A percentile compares a stretch with the other conserved stretches of the same genome.
Conservation (phyloP, 2,797 vertebrate species). For the Oreortyx pictus region DNA sequence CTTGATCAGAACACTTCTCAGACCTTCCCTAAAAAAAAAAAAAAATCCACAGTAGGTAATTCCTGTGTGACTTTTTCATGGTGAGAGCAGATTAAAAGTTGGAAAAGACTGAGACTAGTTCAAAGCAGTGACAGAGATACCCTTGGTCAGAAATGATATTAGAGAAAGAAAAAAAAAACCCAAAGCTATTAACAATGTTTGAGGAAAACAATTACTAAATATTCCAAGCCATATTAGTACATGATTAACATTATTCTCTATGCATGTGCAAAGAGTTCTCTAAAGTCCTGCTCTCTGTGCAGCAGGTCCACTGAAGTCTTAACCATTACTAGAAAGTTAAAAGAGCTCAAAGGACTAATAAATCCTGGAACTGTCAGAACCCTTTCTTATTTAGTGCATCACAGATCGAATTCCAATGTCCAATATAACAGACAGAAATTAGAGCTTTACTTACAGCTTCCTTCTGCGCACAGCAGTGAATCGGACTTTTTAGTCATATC, state of each 20-base stretch:
- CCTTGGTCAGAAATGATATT: fast-evolving
- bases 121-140: background rate
- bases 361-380: background rate
- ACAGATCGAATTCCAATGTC: background rate
- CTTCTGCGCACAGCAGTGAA: background rate
- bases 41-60: background rate
- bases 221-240: fast-evolving
- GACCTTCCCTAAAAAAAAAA: background rate
- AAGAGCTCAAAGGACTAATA: background rate
- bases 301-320: background rate
- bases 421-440: background rate
- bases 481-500: background rate
- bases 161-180: background rate
- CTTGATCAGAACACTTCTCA: background rate
- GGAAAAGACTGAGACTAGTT: fast-evolving
- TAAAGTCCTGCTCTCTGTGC: background rate
- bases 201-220: background rate
- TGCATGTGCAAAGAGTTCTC: background rate
- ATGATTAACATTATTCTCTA: background rate
- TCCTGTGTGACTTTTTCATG: background rate
- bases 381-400: background rate
- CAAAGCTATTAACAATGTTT: background rate
- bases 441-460: background rate
- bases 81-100: background rate
- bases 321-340: background rate